These are phyloP conservation scores for Parapsyche elsis DNA, from an alignment of 1,140 invertebrate genomes.

Conservation along the genomic window DNA sequence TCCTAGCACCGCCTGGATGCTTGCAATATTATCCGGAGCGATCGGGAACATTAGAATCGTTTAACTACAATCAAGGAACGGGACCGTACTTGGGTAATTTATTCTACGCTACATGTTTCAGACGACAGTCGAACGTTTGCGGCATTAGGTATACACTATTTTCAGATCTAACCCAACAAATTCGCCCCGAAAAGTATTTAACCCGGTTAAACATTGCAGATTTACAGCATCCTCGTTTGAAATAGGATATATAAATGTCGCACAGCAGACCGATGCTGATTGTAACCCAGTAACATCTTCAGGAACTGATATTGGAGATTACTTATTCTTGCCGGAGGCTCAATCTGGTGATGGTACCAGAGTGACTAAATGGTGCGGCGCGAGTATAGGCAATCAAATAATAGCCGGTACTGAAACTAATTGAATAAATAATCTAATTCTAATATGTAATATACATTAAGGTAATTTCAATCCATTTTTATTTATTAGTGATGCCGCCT, in stretches of 20 bases:
- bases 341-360: conserved; percentile 63
- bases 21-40: conserved; percentile 74
- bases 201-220: neutral
- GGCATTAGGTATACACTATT: conserved; percentile 65
- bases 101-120: conserved; percentile 65
- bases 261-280: neutral
- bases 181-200: neutral
- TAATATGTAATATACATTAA: neutral
- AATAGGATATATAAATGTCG: neutral
- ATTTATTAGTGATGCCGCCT: conserved; percentile 60
- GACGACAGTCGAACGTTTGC: conserved; percentile 61
- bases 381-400: conserved; percentile 60
- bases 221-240: neutral
- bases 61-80: conserved; percentile 69
- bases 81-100: conserved; percentile 64
- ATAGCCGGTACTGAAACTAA: conserved; percentile 59
- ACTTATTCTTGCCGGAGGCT: conserved; percentile 67
- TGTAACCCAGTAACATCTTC: conserved; percentile 35
- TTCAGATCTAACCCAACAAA: neutral
- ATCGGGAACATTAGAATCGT: conserved; percentile 69
- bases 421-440: no score
- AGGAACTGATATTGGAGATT: conserved; percentile 63
- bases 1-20: conserved; percentile 71
- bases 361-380: conserved; percentile 64
- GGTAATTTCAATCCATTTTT: neutral